Percentiles rank a stretch among this genome's conserved stretches.
Conservation (phyloP, 2,113 vertebrate genomes). For the Hemibates koningsi region DNA sequence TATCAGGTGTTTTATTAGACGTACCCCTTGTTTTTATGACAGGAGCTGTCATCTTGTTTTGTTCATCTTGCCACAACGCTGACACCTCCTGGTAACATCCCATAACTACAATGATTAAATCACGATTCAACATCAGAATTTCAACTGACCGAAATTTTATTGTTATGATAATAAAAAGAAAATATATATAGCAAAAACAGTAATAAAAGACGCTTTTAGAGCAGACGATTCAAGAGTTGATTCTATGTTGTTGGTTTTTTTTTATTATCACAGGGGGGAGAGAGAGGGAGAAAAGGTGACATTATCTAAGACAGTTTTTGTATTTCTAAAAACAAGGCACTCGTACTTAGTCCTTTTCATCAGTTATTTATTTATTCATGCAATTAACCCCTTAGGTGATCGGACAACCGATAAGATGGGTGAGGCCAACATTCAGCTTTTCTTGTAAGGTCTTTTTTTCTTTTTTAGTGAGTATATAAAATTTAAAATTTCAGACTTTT, state of each 20-base stretch:
- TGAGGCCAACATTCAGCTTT: neutral
- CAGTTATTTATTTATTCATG: neutral
- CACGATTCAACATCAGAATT: neutral
- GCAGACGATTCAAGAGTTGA: neutral
- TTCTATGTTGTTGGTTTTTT: neutral
- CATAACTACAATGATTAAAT: neutral
- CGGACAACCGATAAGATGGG: neutral
- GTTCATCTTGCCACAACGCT: neutral
- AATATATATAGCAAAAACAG: neutral
- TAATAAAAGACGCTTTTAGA: neutral
- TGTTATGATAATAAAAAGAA: neutral
- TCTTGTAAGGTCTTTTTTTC: neutral
- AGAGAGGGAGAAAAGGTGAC: neutral
- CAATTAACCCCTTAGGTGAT: neutral
- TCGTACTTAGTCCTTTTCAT: neutral
- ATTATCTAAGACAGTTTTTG: neutral
- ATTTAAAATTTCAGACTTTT: neutral
- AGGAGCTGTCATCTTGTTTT: neutral
- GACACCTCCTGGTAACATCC: neutral
- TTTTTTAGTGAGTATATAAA: neutral
- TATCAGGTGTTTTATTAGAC: neutral
- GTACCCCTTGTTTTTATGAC: neutral
- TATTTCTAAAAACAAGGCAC: neutral
- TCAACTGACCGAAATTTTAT: neutral
- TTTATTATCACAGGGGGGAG: neutral